Evolutionary conservation across 2,797 vertebrate genomes (phyloP).

Genomic region (Anomalospiza imberbis): DNA sequence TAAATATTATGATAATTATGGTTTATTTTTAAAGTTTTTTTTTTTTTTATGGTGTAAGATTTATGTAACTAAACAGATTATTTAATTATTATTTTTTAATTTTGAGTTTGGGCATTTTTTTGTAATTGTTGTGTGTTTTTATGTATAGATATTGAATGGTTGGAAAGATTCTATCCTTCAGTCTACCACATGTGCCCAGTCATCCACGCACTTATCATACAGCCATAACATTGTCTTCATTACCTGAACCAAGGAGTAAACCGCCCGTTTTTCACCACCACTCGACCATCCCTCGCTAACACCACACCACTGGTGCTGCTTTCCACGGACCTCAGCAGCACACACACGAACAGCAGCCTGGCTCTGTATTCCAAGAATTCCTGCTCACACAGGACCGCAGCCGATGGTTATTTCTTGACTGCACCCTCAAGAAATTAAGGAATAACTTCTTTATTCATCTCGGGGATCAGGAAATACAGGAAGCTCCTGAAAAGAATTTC

Average conservation of each 20-base stretch:
- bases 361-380: too few relatives aligned
- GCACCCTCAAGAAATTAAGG: not conserved
- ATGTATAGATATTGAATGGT: not conserved
- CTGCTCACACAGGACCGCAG: not conserved
- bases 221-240: not conserved
- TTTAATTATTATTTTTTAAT: not conserved
- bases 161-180: not conserved
- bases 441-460: not conserved
- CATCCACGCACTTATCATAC: not conserved
- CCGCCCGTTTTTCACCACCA: not conserved
- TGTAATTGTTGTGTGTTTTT: not conserved
- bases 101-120: not conserved
- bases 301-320: fast-evolving
- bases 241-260: not conserved
- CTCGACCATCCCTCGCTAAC: not conserved
- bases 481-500: not conserved
- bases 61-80: not conserved
- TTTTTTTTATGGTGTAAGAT: not conserved
- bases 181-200: not conserved
- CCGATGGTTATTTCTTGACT: not conserved
- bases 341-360: not conserved
- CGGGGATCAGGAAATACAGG: fast-evolving
- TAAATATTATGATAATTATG: too few relatives aligned
- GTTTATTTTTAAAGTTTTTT: not conserved
- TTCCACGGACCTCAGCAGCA: not conserved